Conservation (phyloP, 1,140 invertebrate species). For the Parapsyche elsis region DNA sequence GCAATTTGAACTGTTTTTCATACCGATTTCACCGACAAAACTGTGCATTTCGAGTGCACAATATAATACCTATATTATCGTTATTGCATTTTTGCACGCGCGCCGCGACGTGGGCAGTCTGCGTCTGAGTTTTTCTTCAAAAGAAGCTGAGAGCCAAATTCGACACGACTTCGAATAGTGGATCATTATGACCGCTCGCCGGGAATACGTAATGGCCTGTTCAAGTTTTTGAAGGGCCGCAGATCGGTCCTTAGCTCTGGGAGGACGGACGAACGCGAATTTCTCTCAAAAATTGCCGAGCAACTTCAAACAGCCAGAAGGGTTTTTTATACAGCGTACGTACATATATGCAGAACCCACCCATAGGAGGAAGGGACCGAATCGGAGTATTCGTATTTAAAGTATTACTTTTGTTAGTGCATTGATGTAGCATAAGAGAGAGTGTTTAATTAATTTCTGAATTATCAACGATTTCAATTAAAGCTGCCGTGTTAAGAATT, state of each 20-base stretch:
- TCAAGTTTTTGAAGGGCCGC: conserved; percentile 3
- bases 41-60: neutral
- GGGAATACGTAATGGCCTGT: conserved; percentile 37
- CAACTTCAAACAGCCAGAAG: conserved; percentile 18
- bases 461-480: neutral
- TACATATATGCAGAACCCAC: neutral
- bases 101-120: neutral
- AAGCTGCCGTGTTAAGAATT: neutral
- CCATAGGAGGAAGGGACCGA: neutral
- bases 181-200: conserved; percentile 27
- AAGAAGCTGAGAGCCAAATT: neutral
- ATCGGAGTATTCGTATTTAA: neutral
- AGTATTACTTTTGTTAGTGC: neutral
- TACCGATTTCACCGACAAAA: too few species aligned
- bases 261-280: neutral
- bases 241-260: neutral
- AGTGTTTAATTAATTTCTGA: neutral
- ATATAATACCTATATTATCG: neutral
- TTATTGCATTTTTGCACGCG: neutral
- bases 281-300: conserved; percentile 24
- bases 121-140: neutral
- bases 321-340: conserved; percentile 3
- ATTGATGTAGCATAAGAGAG: too few species aligned
- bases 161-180: conserved; percentile 8
- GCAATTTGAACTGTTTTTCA: neutral